Evolutionary conservation across 2,888 invertebrate species (phyloP), one percentile per base, ranked within the genome.

Genomic region (Notodonta ziczac): DNA sequence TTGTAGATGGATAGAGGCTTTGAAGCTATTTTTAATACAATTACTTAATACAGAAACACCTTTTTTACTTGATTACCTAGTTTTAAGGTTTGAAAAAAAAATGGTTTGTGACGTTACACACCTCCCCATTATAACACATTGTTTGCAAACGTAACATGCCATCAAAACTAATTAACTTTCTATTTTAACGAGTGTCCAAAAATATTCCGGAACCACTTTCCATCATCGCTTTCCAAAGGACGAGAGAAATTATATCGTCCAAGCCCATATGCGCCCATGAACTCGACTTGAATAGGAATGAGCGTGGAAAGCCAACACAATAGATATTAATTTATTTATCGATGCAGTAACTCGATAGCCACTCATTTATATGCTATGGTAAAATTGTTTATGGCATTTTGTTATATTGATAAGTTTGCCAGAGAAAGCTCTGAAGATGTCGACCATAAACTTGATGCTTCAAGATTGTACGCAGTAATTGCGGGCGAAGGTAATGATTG

Each of bases 181-280:
- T 88, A 83, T 86, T 87, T 85, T 82, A 90, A 87, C 81, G 90
- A 86, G 85, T 82, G 86, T 70, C 84, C 87, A 87, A 91, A 89
- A 92, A 90, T 87, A 88, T 89, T 86, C 89, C 87, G 87, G 86
- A 86, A 85, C 83, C 78, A 87, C 92, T 93, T 93, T 92, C 92
- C 86, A 87, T 82, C 69, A 69, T 63, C 81, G 82, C 91, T 92
- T 92, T 91, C 91, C 84, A 87, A 90, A 89, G 91, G 91, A 88
- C 89, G 80, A 88, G 91, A 85, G 93, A 93, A 92, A 93, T 90
- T 87, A 92, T 91, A 90, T 85, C 82, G 85, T 81, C 73, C 81
- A 80, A 80, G 80, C 81, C 86, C 83, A 87, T 87, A 86, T 82
- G 82, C 77, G 62, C 63, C 69, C 76, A 14, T 66, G 57, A 76